phyloP scores from a whole-genome alignment of 64 coral and sea anemone genomes.

The Dendronephthya gigantea region DNA sequence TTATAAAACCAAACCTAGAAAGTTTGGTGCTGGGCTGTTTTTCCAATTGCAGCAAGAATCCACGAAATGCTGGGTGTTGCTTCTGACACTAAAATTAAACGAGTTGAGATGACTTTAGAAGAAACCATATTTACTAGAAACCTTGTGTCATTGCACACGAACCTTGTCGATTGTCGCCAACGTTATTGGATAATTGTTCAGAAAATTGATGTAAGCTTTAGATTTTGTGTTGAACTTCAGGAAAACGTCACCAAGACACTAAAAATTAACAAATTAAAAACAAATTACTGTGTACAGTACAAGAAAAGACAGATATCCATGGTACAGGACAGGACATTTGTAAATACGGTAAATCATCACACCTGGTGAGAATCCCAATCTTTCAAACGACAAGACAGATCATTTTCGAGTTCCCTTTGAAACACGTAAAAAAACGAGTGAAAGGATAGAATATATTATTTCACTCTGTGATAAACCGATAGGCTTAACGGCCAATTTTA shows the following conservation, averaged over 20 bases:
- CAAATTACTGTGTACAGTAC: background rate
- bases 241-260: constrained; percentile 87
- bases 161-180: constrained; percentile 69
- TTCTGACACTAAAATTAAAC: constrained; percentile 79
- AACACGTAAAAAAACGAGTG: background rate
- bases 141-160: background rate
- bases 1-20: constrained; percentile 34
- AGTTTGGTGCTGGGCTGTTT: constrained; percentile 68
- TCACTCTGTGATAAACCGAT: no score
- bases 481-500: no score
- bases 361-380: constrained; percentile 59
- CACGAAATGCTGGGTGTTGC: constrained; percentile 68
- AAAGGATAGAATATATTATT: background rate
- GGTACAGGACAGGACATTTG: no score
- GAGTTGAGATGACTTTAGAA: background rate
- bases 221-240: constrained; percentile 62
- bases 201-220: constrained; percentile 73
- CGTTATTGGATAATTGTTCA: constrained; percentile 79
- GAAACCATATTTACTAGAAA: background rate
- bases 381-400: constrained; percentile 39
- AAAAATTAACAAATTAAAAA: background rate
- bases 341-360: no score
- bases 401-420: constrained; percentile 27
- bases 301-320: background rate
- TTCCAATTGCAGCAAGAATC: constrained; percentile 58